phyloP scores from a whole-genome alignment of 2,797 vertebrate species.

The Sylvilagus floridanus region DNA sequence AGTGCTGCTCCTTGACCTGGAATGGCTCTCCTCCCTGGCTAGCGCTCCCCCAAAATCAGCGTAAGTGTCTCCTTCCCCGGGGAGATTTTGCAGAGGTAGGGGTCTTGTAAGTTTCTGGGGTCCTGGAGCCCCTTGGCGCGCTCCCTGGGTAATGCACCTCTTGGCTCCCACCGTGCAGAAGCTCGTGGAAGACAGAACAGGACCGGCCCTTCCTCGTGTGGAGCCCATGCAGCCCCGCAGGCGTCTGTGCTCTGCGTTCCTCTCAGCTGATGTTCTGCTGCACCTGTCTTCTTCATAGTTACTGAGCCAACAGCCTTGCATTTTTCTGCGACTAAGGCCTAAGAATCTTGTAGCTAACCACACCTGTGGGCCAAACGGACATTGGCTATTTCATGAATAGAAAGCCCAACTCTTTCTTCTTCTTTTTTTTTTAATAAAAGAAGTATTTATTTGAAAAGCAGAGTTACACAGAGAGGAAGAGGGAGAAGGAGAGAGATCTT shows the following conservation, averaged over 20 bases:
- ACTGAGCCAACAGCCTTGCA: neutral
- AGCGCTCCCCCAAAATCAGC: neutral
- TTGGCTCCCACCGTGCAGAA: neutral
- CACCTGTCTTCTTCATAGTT: slow-evolving; percentile 15
- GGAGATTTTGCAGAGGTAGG: neutral
- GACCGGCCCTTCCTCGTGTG: neutral
- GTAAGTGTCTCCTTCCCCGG: neutral
- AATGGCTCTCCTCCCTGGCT: neutral
- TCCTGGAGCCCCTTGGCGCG: neutral
- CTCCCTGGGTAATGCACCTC: neutral
- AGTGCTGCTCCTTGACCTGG: neutral
- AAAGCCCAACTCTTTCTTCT: neutral
- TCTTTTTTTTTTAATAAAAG: too few relatives aligned
- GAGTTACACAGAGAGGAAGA: too few relatives aligned
- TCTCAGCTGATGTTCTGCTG: neutral
- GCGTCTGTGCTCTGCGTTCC: neutral
- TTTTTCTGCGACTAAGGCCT: slow-evolving; percentile 27
- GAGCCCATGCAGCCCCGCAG: neutral
- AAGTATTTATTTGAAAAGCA: too few relatives aligned
- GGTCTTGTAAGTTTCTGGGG: neutral
- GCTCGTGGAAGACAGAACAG: neutral
- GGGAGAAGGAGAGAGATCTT: too few relatives aligned
- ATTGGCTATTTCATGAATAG: slow-evolving; percentile 42
- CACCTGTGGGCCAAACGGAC: neutral
- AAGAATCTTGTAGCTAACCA: neutral